phyloP scores from a whole-genome alignment of 2,113 vertebrate species.

The Carassius gibelio region DNA sequence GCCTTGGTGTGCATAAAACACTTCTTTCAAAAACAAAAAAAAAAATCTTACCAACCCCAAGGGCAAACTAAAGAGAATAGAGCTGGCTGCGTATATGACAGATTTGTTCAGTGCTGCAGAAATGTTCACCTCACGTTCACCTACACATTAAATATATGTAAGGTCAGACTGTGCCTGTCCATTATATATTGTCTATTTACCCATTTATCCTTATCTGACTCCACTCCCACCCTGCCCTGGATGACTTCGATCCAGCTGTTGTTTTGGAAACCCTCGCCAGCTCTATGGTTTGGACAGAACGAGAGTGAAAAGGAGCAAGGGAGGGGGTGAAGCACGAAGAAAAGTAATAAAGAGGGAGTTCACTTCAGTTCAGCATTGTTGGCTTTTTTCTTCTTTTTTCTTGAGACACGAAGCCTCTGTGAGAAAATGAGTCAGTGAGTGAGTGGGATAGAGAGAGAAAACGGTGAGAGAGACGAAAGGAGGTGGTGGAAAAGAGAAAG shows the following conservation, averaged over 20 bases:
- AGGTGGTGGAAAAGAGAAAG: constrained; percentile 20
- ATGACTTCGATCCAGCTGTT: constrained; percentile 59
- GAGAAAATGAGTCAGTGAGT: constrained; percentile 57
- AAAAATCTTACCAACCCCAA: neutral
- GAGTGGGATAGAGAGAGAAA: constrained; percentile 46
- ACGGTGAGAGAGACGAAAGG: constrained; percentile 18
- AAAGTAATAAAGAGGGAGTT: constrained; percentile 63
- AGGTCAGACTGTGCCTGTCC: neutral
- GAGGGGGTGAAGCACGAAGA: constrained; percentile 39
- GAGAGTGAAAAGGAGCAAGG: neutral
- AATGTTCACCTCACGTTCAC: constrained; percentile 11
- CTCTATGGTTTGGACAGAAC: constrained; percentile 32
- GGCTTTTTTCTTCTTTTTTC: neutral
- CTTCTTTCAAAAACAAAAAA: neutral
- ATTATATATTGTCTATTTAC: constrained; percentile 12
- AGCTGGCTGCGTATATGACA: neutral
- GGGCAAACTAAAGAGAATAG: neutral
- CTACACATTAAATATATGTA: constrained; percentile 2
- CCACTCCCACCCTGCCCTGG: constrained; percentile 33
- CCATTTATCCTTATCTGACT: constrained; percentile 32
- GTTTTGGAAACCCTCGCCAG: constrained; percentile 58
- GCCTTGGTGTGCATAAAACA: neutral
- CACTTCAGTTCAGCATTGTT: constrained; percentile 55
- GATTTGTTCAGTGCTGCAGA: neutral
- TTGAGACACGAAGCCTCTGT: constrained; percentile 43